phyloP scores from a whole-genome alignment of 2,113 vertebrate species.

The Pardalotus punctatus region DNA sequence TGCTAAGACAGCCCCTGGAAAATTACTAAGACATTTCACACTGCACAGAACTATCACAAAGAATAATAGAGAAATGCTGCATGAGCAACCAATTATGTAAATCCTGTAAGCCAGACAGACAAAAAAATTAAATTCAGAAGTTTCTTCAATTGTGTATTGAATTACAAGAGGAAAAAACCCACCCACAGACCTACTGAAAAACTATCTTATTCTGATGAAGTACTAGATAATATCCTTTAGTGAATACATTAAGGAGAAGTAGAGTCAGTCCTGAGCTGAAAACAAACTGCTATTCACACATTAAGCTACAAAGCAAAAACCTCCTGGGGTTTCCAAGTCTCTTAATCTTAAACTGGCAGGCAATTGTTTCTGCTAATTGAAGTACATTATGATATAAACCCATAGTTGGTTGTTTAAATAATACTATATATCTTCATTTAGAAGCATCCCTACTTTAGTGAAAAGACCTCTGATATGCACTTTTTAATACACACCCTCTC shows the following conservation, averaged over 20 bases:
- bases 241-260: not conserved
- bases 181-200: not conserved
- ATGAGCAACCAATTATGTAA: slow-evolving; percentile 54
- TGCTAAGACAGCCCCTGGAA: not conserved
- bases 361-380: not conserved
- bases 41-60: slow-evolving; percentile 15
- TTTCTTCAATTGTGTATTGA: slow-evolving; percentile 18
- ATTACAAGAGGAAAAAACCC: not conserved
- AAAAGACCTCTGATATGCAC: not conserved
- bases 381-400: not conserved
- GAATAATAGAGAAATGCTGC: slow-evolving; percentile 25
- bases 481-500: not conserved
- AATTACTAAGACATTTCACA: slow-evolving; percentile 26
- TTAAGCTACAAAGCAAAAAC: not conserved
- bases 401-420: not conserved
- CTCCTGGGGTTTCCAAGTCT: not conserved
- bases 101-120: slow-evolving; percentile 21
- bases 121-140: slow-evolving; percentile 40
- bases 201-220: not conserved
- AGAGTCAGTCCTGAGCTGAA: not conserved
- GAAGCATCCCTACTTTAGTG: not conserved
- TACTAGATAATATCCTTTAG: slow-evolving; percentile 23
- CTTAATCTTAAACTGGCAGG: slow-evolving; percentile 7
- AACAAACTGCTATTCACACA: not conserved
- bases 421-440: slow-evolving; percentile 15